phyloP scores from a whole-genome alignment of 1,140 invertebrate genomes.

The Oedothorax gibbosus region DNA sequence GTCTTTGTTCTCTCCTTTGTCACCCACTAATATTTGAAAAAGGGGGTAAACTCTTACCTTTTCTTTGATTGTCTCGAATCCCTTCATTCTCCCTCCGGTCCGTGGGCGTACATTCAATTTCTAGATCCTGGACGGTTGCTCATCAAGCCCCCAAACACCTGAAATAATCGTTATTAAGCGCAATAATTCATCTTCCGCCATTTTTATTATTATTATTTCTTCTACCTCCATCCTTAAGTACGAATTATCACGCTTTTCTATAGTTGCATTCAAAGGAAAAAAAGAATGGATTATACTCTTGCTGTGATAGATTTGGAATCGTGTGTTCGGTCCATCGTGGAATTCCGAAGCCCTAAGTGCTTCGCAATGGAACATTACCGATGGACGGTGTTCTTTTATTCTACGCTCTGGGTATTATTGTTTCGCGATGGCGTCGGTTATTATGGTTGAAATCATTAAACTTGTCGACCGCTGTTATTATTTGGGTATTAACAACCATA shows the following conservation, averaged over 20 bases:
- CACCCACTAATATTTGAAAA: too few relatives aligned
- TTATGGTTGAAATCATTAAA: constrained; percentile 47
- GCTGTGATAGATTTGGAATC: constrained; percentile 43
- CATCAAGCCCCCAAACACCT: constrained; percentile 44
- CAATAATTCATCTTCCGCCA: constrained; percentile 40
- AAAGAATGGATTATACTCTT: constrained; percentile 6
- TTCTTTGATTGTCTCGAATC: not conserved
- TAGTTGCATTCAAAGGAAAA: constrained; percentile 2
- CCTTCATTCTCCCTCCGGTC: not conserved
- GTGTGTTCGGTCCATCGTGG: constrained; percentile 4
- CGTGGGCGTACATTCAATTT: not conserved
- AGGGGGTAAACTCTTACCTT: not conserved
- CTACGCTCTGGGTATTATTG: constrained; percentile 13
- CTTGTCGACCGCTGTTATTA: constrained; percentile 42
- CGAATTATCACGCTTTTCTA: constrained; percentile 47
- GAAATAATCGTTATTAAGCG: constrained; percentile 45
- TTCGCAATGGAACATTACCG: not conserved
- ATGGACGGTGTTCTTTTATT: constrained; percentile 2
- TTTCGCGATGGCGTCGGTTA: constrained; percentile 11
- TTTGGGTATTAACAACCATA: constrained; percentile 45
- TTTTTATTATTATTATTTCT: not conserved
- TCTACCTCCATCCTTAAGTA: not conserved
- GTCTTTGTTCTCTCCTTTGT: too few relatives aligned
- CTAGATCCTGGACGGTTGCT: not conserved
- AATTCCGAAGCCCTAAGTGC: constrained; percentile 4